Percentiles rank a stretch among this genome's conserved stretches.
Conservation (phyloP, 2,113 vertebrate genomes). For the Austrofundulus limnaeus region DNA sequence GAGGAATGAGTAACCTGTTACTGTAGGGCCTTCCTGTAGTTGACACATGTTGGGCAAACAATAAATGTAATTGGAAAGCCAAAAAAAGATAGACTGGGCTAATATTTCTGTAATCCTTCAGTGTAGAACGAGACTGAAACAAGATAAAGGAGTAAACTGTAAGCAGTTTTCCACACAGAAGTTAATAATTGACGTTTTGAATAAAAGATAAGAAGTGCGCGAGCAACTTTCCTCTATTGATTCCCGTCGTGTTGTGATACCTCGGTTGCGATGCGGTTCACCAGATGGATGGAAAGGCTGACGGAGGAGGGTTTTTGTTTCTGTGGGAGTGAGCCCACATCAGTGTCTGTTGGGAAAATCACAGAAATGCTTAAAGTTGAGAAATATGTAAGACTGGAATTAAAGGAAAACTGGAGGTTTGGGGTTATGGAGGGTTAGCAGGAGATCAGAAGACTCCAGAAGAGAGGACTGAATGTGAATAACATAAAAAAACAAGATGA, state of each 20-base stretch:
- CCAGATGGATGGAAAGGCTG: conserved; percentile 55
- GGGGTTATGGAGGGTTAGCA: conserved; percentile 3
- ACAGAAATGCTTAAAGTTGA: conserved; percentile 27
- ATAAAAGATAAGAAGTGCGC: conserved; percentile 32
- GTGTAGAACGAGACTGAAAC: conserved; percentile 20
- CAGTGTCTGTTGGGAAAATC: conserved; percentile 25
- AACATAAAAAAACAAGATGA: conserved; percentile 5
- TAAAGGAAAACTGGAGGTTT: conserved; percentile 9
- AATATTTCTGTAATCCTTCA: conserved; percentile 20
- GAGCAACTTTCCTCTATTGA: conserved; percentile 17
- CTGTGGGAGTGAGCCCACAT: conserved; percentile 21
- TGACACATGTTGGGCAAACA: conserved; percentile 22
- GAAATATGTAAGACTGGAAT: conserved; percentile 18
- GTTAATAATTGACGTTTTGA: conserved; percentile 42
- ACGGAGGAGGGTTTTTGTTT: conserved; percentile 34
- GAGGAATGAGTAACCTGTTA: conserved; percentile 27
- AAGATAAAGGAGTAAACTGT: conserved; percentile 23
- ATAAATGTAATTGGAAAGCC: conserved; percentile 4
- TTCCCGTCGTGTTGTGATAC: conserved; percentile 19
- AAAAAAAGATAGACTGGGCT: conserved; percentile 14
- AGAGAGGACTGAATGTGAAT: not conserved
- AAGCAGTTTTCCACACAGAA: conserved; percentile 28
- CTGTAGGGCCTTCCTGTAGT: conserved; percentile 22
- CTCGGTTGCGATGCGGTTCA: conserved; percentile 38
- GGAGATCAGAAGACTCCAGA: not conserved